A percentile compares a stretch with the other conserved stretches of the same genome.
Conservation (phyloP, 2,113 vertebrate species). For the Syngnathoides biaculeatus region DNA sequence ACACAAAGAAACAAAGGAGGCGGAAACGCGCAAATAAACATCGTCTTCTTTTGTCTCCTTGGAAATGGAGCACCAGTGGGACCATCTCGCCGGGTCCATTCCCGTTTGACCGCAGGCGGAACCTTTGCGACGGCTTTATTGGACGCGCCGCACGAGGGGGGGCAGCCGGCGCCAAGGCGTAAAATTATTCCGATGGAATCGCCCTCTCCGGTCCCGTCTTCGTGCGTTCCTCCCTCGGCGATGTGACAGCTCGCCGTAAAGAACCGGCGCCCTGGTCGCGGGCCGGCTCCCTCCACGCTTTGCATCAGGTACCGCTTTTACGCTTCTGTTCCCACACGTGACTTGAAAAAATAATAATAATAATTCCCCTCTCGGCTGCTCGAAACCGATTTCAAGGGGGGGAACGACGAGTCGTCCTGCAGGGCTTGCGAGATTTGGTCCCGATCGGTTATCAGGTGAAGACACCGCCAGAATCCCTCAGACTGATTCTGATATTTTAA, state of each 20-base stretch:
- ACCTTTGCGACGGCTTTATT: slow-evolving; percentile 20
- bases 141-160: slow-evolving; percentile 41
- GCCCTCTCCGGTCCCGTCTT: slow-evolving; percentile 55
- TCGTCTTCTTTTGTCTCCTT: slow-evolving; percentile 70
- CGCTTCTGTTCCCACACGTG: too few species aligned
- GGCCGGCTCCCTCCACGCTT: slow-evolving; percentile 48
- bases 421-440: too few species aligned
- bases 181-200: slow-evolving; percentile 70
- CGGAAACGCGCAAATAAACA: slow-evolving; percentile 74
- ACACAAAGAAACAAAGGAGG: slow-evolving; percentile 53
- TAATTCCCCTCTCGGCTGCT: too few species aligned
- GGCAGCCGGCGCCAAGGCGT: slow-evolving; percentile 55
- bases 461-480: too few species aligned
- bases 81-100: not conserved
- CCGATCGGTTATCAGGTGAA: too few species aligned
- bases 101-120: too few species aligned
- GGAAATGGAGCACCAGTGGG: slow-evolving; percentile 41
- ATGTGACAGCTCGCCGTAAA: slow-evolving; percentile 64
- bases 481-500: too few species aligned
- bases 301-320: slow-evolving; percentile 25
- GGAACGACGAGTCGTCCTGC: too few species aligned
- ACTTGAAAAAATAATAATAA: too few species aligned
- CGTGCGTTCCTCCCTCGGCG: slow-evolving; percentile 50
- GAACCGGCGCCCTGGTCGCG: slow-evolving; percentile 36
- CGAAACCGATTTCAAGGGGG: too few species aligned